Base-by-base conservation (phyloP, 1,140 invertebrate species). In the Lepidostoma basale region DNA sequence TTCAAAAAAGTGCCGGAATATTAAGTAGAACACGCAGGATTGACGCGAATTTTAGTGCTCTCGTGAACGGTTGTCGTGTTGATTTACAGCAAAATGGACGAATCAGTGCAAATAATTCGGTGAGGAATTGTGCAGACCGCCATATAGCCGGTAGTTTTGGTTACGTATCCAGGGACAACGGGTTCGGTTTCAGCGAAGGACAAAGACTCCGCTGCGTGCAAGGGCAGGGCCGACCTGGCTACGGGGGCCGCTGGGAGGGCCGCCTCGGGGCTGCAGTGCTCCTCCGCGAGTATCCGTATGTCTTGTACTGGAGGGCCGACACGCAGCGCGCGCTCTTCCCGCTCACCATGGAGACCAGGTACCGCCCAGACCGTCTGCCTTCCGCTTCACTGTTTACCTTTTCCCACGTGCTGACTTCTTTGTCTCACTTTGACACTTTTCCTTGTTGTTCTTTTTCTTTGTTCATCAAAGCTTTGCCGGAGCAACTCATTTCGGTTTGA, bases 301-400 rank as follows among this genome's bases (percentile, higher is more conserved):
- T 69, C 60, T 49, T 69, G 68, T 69, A 64, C 62, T 69, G 64
- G 60, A 60, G 66, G 45, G 28, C 65, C 49, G 49, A 42, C 23
- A 47, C 62, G 14, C 62, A 40, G 45, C 62, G 62, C 45, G 62
- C 62, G 47, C 62, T 54, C 58, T 71, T 67, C 70, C 66, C 66
- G 45, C 63, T 66, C 67, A 62, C 67, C 70, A 72, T 72, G 70
- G 70, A 72, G 58, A 72, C 70, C 66, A 72, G 70, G 70, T 72
- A 68, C 64, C 12, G 12, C n/a, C 26, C 28, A 3, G 12, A 16
- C 63, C 47, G 36, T n/a, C 12, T 18, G 39, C 56, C 49, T 30
- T 33, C 18, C 16, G 10, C n/a, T 2, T 26, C n/a, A n/a, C 49
- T 26, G 49, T 26, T 26, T 3, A 12, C 45, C 45, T 3, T 23